Evolutionary conservation across 2,113 vertebrate genomes (phyloP).

Genomic region (Prionailurus viverrinus): DNA sequence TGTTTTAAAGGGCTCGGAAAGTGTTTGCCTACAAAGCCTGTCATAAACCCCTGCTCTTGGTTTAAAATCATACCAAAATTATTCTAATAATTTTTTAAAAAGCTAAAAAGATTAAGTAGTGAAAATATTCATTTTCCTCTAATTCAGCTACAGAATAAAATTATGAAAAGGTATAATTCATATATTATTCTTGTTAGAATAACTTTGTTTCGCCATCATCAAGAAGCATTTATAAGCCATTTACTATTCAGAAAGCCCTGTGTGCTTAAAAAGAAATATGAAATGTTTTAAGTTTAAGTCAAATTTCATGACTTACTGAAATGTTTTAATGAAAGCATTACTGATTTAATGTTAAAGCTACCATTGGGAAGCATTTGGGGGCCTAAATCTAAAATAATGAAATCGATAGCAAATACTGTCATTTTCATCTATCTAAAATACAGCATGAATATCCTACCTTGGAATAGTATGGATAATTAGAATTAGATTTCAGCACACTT

Average conservation of each 20-base stretch:
- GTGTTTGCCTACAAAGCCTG: background rate
- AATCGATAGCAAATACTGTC: background rate
- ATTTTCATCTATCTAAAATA: background rate
- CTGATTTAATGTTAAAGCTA: slow-evolving; percentile 15
- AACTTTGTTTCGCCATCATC: background rate
- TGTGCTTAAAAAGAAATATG: background rate
- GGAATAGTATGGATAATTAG: background rate
- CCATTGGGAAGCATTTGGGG: background rate
- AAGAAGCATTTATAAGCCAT: background rate
- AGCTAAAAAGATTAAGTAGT: background rate
- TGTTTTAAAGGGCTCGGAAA: background rate
- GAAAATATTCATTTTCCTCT: background rate
- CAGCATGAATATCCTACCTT: background rate
- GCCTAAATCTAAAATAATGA: background rate
- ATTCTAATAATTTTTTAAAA: background rate
- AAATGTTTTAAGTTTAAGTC: background rate
- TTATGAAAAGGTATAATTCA: background rate
- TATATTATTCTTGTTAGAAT: background rate
- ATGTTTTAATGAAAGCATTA: background rate
- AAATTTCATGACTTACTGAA: background rate
- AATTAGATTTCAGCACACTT: background rate
- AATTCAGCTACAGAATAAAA: background rate
- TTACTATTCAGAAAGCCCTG: background rate
- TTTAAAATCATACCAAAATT: background rate
- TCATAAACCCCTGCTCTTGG: background rate